Percentiles rank a stretch among this genome's conserved stretches.
Conservation (phyloP, 2,113 vertebrate species). For the Calidris pugnax region DNA sequence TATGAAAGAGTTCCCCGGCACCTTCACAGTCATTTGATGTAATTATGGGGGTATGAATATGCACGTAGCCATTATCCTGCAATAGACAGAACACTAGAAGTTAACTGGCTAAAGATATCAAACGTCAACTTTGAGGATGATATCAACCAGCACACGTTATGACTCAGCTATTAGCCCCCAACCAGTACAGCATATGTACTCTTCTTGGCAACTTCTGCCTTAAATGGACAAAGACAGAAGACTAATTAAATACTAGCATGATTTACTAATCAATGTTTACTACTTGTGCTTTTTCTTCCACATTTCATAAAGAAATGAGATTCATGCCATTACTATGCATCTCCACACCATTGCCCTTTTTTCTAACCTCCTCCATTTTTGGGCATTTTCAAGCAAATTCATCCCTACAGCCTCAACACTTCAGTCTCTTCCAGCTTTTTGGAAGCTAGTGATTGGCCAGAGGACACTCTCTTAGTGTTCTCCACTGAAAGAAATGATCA, state of each 20-base stretch:
- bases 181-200: background rate
- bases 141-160: background rate
- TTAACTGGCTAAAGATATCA: background rate
- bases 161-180: background rate
- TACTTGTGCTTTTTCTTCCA: background rate
- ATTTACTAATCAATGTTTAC: background rate
- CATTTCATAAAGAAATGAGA: background rate
- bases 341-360: background rate
- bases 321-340: background rate
- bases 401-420: background rate
- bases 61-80: conserved; percentile 86
- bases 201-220: background rate
- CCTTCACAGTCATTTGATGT: conserved; percentile 99
- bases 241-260: background rate
- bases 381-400: background rate
- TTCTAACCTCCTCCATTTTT: background rate
- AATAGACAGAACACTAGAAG: background rate
- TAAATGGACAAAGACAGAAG: background rate
- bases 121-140: rapidly evolving
- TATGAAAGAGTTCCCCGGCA: conserved; percentile 91
- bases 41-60: conserved; percentile 94
- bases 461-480: background rate
- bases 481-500: background rate
- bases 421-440: background rate
- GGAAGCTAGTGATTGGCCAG: background rate